phyloP scores from a whole-genome alignment of 37 sponge, comb jelly and placozoan genomes.

The Cliona cf. orientalis region DNA sequence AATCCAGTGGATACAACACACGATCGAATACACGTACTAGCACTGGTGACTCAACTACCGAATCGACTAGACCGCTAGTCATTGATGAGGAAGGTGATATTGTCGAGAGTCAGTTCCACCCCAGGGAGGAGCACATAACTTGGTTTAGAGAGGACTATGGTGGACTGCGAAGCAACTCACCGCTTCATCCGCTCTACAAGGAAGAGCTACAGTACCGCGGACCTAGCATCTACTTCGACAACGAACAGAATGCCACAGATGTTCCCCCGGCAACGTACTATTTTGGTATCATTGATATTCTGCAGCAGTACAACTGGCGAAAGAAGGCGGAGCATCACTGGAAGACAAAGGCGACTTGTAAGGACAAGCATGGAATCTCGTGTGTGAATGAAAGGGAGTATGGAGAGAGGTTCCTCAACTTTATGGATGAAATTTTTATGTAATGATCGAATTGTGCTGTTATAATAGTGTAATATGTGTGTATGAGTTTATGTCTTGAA shows the following conservation, averaged over 20 bases:
- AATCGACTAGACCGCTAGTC: not conserved
- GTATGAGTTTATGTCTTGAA: constrained; percentile 10
- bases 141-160: constrained; percentile 79
- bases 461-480: not conserved
- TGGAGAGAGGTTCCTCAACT: constrained; percentile 61
- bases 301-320: constrained; percentile 81
- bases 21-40: not conserved
- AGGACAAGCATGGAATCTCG: constrained; percentile 67
- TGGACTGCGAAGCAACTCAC: constrained; percentile 60
- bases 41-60: not conserved
- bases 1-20: no score
- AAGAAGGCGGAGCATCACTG: constrained; percentile 78
- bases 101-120: not conserved
- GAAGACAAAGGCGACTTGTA: constrained; percentile 68
- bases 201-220: not conserved
- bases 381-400: constrained; percentile 71
- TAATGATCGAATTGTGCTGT: not conserved
- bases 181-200: constrained; percentile 39
- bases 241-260: not conserved
- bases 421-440: constrained; percentile 64
- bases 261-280: constrained; percentile 66
- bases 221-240: not conserved
- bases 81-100: not conserved
- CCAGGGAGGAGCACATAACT: constrained; percentile 15
- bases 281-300: constrained; percentile 91